Evolutionary conservation across 2,888 invertebrate genomes (phyloP).

Genomic region (Eupsilia transversa): DNA sequence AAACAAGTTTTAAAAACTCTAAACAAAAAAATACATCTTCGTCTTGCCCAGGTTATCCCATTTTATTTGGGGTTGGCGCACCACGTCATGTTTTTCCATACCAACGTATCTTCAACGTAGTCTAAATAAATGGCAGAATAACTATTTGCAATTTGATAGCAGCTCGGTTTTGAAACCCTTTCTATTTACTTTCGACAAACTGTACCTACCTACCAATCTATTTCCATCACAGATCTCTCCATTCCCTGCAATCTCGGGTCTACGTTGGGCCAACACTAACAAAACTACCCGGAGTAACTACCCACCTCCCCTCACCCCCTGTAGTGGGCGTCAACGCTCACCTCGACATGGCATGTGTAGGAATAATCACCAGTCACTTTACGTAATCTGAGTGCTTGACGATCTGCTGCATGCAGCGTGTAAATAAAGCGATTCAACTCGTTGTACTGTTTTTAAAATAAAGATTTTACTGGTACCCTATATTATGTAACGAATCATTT

Average conservation of each 20-base stretch:
- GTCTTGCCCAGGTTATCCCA: neutral
- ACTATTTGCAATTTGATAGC: neutral
- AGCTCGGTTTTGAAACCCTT: neutral
- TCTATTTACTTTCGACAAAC: neutral
- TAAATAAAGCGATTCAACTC: constrained; percentile 36
- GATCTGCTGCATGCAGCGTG: constrained; percentile 33
- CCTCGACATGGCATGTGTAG: constrained; percentile 60
- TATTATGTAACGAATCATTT: neutral
- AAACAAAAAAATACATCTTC: neutral
- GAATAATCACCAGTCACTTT: constrained; percentile 68
- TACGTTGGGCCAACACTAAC: constrained; percentile 40
- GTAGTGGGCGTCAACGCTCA: constrained; percentile 53
- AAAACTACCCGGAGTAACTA: constrained; percentile 27
- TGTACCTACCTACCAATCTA: constrained; percentile 5
- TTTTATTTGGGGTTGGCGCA: too few species aligned
- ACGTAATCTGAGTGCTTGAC: constrained; percentile 64
- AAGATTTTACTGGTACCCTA: neutral
- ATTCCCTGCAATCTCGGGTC: constrained; percentile 35
- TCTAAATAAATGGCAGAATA: neutral
- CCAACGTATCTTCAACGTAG: neutral
- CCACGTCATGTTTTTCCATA: neutral
- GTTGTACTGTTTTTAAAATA: neutral
- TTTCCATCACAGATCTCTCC: constrained; percentile 33
- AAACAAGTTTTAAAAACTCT: too few species aligned
- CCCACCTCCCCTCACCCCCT: constrained; percentile 19